Evolutionary conservation across 2,888 invertebrate genomes (phyloP), one percentile per base, ranked within the genome.

Genomic region (Drosophila meridionalis): DNA sequence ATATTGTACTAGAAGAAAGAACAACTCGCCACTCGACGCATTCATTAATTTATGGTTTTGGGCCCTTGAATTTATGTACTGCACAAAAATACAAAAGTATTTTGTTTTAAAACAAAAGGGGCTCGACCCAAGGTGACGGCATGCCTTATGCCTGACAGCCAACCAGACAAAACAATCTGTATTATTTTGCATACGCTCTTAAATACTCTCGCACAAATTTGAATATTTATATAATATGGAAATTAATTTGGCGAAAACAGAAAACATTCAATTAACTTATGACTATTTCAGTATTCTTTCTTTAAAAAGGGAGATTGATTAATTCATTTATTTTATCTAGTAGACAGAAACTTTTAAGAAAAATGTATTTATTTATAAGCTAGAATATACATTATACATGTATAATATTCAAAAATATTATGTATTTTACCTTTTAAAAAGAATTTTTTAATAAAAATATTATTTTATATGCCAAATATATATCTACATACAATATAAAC

Each of bases 41-140:
- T 78, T 87, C 89, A 70, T 80, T 87, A 89, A 85, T 85, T 85
- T 85, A 85, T 89, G 78, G 85, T 69, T 87, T 89, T 82, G 82
- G 85, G 80, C 69, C 73, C 65, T 60, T 55, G 72, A 82, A 89
- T 85, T 89, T 89, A 85, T 85, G 80, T 75, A 73, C 79, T 62
- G 45, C 43, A 62, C 70, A 69, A 65, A 83, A 69, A 82, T 67
- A 70, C 68, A 58, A 84, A 82, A 85, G 71, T 79, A 77, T 83
- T 83, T 89, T 84, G 74, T 75, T 73, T 76, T 82, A 68, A 79
- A 78, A 65, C 52, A 68, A 68, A 62, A 62, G 55, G 28, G 28
- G 11, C 48, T 55, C 58, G 53, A 50, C 60, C 59, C 53, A 72
- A 88, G 88, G 88, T 83, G 69, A 63, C 62, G 43, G 40, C 42